A percentile compares a stretch with the other conserved stretches of the same genome.
Evolutionary conservation across 2,113 vertebrate genomes (phyloP).

Genomic region (Grallaria varia): DNA sequence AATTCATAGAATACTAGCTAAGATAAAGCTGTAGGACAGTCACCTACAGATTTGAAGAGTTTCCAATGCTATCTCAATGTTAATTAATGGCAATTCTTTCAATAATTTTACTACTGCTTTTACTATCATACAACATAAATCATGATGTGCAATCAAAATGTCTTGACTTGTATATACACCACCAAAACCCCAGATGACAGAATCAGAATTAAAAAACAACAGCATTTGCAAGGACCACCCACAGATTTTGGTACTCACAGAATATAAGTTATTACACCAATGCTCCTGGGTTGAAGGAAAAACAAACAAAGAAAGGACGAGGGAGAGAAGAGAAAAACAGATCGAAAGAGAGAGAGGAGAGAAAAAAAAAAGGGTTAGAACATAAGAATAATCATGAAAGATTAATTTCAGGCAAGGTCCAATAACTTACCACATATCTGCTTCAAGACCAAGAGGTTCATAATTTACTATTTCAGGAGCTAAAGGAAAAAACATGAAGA

Average conservation of each 20-base stretch:
- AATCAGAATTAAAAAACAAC: background rate
- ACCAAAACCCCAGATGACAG: background rate
- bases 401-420: conserved; percentile 24
- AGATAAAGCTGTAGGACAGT: background rate
- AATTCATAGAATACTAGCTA: background rate
- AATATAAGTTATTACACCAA: conserved; percentile 87
- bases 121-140: background rate
- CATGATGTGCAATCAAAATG: background rate
- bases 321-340: background rate
- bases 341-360: background rate
- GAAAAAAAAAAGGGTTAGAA: conserved; percentile 31
- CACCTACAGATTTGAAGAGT: background rate
- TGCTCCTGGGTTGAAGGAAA: conserved; percentile 74
- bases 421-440: conserved; percentile 96
- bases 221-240: background rate
- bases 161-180: background rate
- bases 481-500: conserved; percentile 69
- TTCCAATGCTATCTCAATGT: background rate
- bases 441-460: conserved; percentile 94
- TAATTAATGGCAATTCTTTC: background rate
- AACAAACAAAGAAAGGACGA: background rate
- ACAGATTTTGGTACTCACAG: conserved; percentile 79
- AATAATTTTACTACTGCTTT: background rate
- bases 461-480: conserved; percentile 99
- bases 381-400: background rate